Evolutionary conservation across 2,888 invertebrate species (phyloP), one percentile per base, ranked within the genome.

Genomic region (Lepeophtheirus nordmannii): DNA sequence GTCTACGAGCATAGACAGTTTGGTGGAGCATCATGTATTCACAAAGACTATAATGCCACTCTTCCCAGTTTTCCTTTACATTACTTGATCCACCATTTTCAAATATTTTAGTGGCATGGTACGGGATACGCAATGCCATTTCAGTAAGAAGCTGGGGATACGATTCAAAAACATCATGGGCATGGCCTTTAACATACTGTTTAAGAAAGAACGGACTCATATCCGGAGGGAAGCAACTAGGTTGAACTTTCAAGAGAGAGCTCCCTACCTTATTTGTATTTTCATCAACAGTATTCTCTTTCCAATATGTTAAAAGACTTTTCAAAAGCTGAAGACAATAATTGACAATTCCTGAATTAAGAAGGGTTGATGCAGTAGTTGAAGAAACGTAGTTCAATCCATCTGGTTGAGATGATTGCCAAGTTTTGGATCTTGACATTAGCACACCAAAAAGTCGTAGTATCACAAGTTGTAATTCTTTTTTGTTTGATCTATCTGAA

Each of bases 21-120:
- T 89, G 88, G 70, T 86, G 86, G 62, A 88, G 86, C 89, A 94
- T 92, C 88, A 92, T 89, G 73, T 91, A 92, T 74, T 92, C 91
- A 76, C 92, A 92, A 5, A 93, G 80, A 66, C 86, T 82, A 56
- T 84, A 84, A 70, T 85, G 84, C 89, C 89, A 89, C 10, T 63
- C 20, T 17, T 46, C 53, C 53, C 53, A 46, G 82, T 80, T 69
- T 81, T 46, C 53, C 8, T 46, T 17, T 3, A 5, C 53, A 14
- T 46, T 46, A 17, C 14, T 17, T 14, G n/a, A 14, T 14, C 53
- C 53, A 17, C 53, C 53, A 77, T n/a, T 20, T 9, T 63, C 56
- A 11, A 63, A 14, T 12, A 72, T 70, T 62, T 87, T 86, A 73
- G 87, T 85, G 37, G 93, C 88, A 80, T 94, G 93, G 74, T 94